Base-by-base conservation (phyloP, 2,797 vertebrate species). In the Galago senegalensis region DNA sequence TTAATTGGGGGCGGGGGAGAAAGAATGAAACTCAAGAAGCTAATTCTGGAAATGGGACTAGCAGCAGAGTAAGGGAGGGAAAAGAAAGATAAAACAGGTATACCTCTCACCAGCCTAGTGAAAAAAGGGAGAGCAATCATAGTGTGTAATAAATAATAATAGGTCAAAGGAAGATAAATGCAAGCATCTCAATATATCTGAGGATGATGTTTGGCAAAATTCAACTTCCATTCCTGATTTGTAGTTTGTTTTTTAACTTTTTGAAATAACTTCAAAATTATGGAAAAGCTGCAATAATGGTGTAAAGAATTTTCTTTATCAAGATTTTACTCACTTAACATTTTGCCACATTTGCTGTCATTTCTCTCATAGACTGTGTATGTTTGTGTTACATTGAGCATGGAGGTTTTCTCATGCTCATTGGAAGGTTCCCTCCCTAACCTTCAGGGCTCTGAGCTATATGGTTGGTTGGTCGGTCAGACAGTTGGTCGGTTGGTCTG, bases 141-240 rank as follows among this genome's bases (percentile, higher is more conserved):
- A 27, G n/a, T 5, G 5, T 2, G 0, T 23, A n/a, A 2, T 2
- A 0, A 18, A 2, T 12, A 25, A 8, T 81, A 20, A 40, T 2
- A 17, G 31, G 31, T 20, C 60, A 17, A 2, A 76, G 49, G 60
- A 14, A 31, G 23, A 23, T 4, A 1, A 20, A 27, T 14, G 13
- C 3, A 27, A 70, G 4, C 17, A 2, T 46, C 94, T 43, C 21
- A 9, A 2, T 25, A 3, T 18, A 27, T 43, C 53, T 4, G 10
- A 83, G 31, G 29, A 3, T 17, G 7, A 17, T 37, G 2, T 87
- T 46, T 20, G 5, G 67, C 29, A 18, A 67, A 65, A 70, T 20
- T 37, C 65, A 12, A 0, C 49, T 23, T 53, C 58, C 8, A 0
- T 63, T 65, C 61, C 40, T 49, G 7, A 37, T 18, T n/a, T 60